These are phyloP conservation scores for Gadopsis bispinosus DNA, from an alignment of 2,797 vertebrate genomes.

Conservation along the genomic window DNA sequence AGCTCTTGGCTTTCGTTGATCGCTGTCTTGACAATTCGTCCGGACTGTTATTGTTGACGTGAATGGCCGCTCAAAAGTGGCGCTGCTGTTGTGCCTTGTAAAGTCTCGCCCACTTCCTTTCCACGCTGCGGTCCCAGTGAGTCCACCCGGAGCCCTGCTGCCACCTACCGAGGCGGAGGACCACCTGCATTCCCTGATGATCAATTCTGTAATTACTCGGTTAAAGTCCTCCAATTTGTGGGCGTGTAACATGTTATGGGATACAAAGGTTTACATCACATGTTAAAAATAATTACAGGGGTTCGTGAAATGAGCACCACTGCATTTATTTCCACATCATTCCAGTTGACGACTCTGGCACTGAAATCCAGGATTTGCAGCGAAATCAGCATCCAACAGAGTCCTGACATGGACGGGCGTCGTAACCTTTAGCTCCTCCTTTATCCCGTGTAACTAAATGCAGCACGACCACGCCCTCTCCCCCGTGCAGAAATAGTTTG, in stretches of 20 bases:
- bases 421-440: not conserved
- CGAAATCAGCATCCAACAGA: not conserved
- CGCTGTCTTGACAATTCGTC: not conserved
- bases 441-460: not conserved
- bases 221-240: not conserved
- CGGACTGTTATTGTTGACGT: constrained; percentile 19
- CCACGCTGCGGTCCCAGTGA: not conserved
- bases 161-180: constrained; percentile 37
- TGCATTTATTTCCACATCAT: not conserved
- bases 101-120: constrained; percentile 35
- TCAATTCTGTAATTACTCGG: not conserved
- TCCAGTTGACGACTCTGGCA: not conserved
- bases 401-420: no score
- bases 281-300: not conserved
- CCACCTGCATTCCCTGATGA: no score
- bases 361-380: not conserved
- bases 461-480: constrained; percentile 32
- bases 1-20: not conserved
- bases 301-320: not conserved
- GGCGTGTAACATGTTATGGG: not conserved
- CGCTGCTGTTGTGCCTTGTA: constrained; percentile 62
- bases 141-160: not conserved
- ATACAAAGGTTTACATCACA: not conserved
- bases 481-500: fast-evolving
- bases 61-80: constrained; percentile 66